A percentile compares a stretch with the other conserved stretches of the same genome.
Evolutionary conservation across 2,888 invertebrate species (phyloP).

Genomic region (Cephus pulcher): DNA sequence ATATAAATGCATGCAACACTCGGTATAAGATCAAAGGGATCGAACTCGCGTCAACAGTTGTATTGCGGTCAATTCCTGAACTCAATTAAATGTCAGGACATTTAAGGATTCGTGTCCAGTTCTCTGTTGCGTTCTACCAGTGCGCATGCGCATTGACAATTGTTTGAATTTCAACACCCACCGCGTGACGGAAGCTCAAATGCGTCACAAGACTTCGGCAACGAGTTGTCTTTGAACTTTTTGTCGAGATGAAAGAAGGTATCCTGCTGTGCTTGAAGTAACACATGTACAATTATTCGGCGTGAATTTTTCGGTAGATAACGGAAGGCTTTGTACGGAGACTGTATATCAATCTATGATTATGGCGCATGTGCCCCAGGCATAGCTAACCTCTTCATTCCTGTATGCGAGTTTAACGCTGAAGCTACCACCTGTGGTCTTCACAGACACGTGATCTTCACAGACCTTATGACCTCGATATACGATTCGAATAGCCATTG

Average conservation of each 20-base stretch:
- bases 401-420: neutral
- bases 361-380: neutral
- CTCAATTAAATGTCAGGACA: neutral
- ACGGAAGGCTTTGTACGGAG: neutral
- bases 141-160: neutral
- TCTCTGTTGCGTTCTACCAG: neutral
- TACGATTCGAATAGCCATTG: neutral
- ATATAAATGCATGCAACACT: neutral
- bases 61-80: neutral
- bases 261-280: neutral
- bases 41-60: neutral
- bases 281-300: neutral
- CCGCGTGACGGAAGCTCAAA: neutral
- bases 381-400: neutral
- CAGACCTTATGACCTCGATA: neutral
- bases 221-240: neutral
- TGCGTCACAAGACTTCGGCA: neutral
- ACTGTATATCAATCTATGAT: neutral
- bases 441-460: too few relatives aligned
- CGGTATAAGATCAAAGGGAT: neutral
- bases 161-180: neutral
- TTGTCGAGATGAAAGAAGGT: neutral
- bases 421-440: neutral
- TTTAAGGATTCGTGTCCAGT: neutral
- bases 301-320: neutral